Evolutionary conservation across 2,888 invertebrate genomes (phyloP), one percentile per base, ranked within the genome.

Genomic region (Azorinus chamasolen): DNA sequence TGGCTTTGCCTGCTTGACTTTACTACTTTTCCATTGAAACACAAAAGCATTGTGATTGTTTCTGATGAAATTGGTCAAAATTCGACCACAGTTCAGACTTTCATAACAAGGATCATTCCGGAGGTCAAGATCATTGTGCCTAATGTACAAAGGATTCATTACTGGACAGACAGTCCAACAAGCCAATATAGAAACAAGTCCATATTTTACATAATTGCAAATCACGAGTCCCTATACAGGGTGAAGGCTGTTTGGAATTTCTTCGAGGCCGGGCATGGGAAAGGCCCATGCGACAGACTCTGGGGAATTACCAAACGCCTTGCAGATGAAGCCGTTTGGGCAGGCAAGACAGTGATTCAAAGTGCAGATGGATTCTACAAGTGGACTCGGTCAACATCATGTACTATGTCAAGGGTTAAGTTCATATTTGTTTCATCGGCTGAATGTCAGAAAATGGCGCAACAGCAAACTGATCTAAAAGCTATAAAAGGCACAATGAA

Each of bases 161-260:
- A 59, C 46, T 64, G n/a, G n/a, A 72, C 65, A n/a, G 64, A 64
- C 54, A 65, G 59, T 32, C 72, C 59, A 12, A 72, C 65, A n/a
- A 46, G 48, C n/a, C 64, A 72, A 22, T 72, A 72, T 27, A 22
- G 72, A 25, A 72, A 65, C 32, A 53, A 63, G 27, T 12, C 20
- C 10, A 53, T 63, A 18, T 63, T 63, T 22, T 1, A 22, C 14
- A n/a, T 48, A 3, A 32, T 62, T 8, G 62, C 50, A 4, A 62
- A 53, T 14, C 63, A 63, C 16, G 63, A 63, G 22, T 14, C 51
- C 1, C 1, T 51, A 12, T 63, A 51, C 20, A 43, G 24, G 8
- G 6, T 20, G 8, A 50, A 48, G 37, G 48, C 46, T 16, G 25
- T 59, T 5, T 62, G 68, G 50, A 66, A 66, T 39, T 55, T 39